Evolutionary conservation across 2,797 vertebrate species (phyloP).

Genomic region (Chelmon rostratus): DNA sequence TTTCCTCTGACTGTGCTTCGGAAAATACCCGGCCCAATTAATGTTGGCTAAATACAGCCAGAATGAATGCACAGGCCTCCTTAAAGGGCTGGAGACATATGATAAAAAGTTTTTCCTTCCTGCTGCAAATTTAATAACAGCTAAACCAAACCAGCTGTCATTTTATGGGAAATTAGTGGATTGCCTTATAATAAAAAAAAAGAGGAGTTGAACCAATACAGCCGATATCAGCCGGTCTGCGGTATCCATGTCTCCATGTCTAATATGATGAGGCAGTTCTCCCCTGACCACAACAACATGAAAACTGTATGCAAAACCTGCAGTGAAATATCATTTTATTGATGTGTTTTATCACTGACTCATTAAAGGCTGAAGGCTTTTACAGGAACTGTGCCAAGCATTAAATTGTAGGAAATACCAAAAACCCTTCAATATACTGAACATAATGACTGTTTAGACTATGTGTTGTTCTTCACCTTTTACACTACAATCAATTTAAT

Average conservation of each 20-base stretch:
- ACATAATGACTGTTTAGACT: neutral
- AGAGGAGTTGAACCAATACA: neutral
- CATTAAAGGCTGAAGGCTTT: neutral
- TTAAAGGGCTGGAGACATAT: neutral
- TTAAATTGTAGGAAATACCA: neutral
- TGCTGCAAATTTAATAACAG: conserved; percentile 16
- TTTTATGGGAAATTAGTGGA: conserved; percentile 5
- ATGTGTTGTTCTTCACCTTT: neutral
- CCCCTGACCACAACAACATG: neutral
- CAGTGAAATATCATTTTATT: neutral
- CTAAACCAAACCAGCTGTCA: conserved; percentile 20
- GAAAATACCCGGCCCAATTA: conserved; percentile 46
- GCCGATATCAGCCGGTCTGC: neutral
- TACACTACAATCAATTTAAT: neutral
- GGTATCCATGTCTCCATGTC: neutral
- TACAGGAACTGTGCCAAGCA: neutral
- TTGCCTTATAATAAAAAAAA: neutral
- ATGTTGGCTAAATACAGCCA: conserved; percentile 8
- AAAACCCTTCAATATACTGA: neutral
- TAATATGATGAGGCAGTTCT: neutral
- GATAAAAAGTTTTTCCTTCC: conserved; percentile 17
- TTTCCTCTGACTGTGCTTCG: conserved; percentile 24
- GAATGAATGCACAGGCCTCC: conserved; percentile 13
- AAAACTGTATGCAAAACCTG: conserved; percentile 1
- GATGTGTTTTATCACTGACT: neutral